Base-by-base conservation (phyloP, 2,113 vertebrate genomes). In the Chlorocebus sabaeus region DNA sequence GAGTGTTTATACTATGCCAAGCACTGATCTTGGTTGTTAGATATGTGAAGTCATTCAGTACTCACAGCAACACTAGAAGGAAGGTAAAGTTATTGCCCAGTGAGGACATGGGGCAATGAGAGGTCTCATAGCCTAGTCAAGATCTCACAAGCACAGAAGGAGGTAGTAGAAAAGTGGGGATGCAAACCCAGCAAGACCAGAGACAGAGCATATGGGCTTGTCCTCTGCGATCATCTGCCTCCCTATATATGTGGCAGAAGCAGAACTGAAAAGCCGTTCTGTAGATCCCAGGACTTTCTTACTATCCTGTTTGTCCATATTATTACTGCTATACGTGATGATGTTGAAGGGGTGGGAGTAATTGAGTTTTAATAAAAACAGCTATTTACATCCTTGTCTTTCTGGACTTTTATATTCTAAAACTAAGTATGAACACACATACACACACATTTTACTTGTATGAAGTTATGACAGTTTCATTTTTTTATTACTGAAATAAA, bases 91-190 rank as follows among this genome's bases (percentile, higher is more conserved):
- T 5, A n/a, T 84, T n/a, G 43, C 7, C 45, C 35, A n/a, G 2
- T 25, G 25, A 57, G 79, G 70, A 57, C 61, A 48, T 4, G 14
- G 12, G 10, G 32, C 7, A 68, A 2, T 6, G 1, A 13, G 40
- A 68, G 13, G 2, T 14, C 57, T 83, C 20, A 10, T 10, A 16
- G 32, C 8, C 73, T 30, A 57, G 22, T 57, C 13, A 22, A 52
- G 22, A 23, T 9, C 30, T 48, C 80, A 17, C 45, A 55, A 61
- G 59, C 3, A 55, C 38, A 68, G n/a, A 52, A 80, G 23, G 4
- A 50, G 11, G n/a, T 3, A 6, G 61, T 22, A 2, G n/a, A 30
- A 30, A 10, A 38, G n/a, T 1, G 1, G 13, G 13, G 22, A 50
- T 35, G 38, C 4, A 13, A 68, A 88, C 6, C 23, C 12, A 81